Evolutionary conservation across 2,797 vertebrate species (phyloP).

Genomic region (Sebastes kiyomatsui): DNA sequence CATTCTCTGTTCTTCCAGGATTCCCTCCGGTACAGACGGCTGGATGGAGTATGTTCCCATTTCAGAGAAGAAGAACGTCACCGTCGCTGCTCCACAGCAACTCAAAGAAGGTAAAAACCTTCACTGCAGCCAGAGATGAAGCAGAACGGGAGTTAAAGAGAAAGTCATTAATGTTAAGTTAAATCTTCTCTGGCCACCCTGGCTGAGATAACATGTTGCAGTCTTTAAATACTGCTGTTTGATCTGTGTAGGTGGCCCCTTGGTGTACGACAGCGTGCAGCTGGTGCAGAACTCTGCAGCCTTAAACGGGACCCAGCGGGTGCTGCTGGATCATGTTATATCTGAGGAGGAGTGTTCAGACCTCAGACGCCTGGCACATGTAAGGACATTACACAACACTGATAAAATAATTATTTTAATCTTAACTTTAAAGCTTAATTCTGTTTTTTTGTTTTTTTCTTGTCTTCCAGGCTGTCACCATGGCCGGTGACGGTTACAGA

Average conservation of each 20-base stretch:
- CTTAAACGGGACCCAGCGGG: slow-evolving; percentile 93
- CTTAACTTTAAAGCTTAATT: not conserved
- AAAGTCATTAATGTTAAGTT: not conserved
- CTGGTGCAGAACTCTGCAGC: slow-evolving; percentile 90
- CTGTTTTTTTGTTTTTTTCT: not conserved
- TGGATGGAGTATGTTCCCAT: slow-evolving; percentile 87
- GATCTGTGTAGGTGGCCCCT: slow-evolving; percentile 85
- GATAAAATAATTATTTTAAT: not conserved
- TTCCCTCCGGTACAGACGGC: slow-evolving; percentile 87
- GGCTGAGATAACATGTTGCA: not conserved
- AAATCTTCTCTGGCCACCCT: not conserved
- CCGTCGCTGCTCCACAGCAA: slow-evolving; percentile 68
- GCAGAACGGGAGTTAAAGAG: not conserved
- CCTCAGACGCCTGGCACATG: slow-evolving; percentile 88
- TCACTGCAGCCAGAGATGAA: not conserved
- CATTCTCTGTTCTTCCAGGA: slow-evolving; percentile 66
- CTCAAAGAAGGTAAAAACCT: slow-evolving; percentile 88
- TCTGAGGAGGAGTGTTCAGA: slow-evolving; percentile 91
- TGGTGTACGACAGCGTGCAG: slow-evolving; percentile 87
- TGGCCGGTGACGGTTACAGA: slow-evolving; percentile 94
- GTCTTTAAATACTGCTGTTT: slow-evolving; percentile 5
- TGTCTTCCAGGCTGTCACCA: slow-evolving; percentile 84
- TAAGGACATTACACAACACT: slow-evolving; percentile 69
- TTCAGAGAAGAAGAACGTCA: slow-evolving; percentile 82
- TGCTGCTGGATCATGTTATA: slow-evolving; percentile 92